Conservation (phyloP, 2,797 vertebrate genomes). For the Silurus lanzhouensis region DNA sequence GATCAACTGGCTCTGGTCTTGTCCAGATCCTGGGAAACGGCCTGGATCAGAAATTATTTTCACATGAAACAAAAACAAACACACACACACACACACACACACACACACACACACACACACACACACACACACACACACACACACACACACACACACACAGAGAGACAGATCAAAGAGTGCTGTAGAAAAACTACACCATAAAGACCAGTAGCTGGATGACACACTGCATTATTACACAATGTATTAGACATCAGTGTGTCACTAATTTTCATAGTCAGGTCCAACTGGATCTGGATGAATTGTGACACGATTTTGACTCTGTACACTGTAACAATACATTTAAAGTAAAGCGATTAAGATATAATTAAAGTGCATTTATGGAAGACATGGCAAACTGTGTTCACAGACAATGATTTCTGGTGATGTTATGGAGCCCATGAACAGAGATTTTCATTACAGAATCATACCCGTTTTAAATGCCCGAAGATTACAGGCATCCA, state of each 20-base stretch:
- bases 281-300: too few relatives aligned
- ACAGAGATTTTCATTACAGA: too few relatives aligned
- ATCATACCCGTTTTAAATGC: too few relatives aligned
- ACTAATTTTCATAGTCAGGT: background rate
- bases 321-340: too few relatives aligned
- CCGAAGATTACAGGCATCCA: too few relatives aligned
- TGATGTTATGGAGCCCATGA: too few relatives aligned
- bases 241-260: background rate
- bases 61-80: background rate
- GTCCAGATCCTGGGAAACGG: constrained; percentile 18
- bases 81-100: constrained; percentile 13
- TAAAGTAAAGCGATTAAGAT: too few relatives aligned
- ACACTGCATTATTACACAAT: background rate
- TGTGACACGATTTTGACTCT: too few relatives aligned
- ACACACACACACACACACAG: background rate
- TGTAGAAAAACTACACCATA: background rate
- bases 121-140: background rate
- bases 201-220: background rate
- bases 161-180: background rate
- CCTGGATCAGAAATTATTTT: background rate
- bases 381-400: too few relatives aligned
- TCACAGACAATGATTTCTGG: too few relatives aligned
- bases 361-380: too few relatives aligned
- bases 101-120: constrained; percentile 6
- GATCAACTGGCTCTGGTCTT: constrained; percentile 1